Percentiles rank a stretch among this genome's conserved stretches.
phyloP scores from a whole-genome alignment of 1,140 invertebrate genomes.

The Tetramorium alpestre region DNA sequence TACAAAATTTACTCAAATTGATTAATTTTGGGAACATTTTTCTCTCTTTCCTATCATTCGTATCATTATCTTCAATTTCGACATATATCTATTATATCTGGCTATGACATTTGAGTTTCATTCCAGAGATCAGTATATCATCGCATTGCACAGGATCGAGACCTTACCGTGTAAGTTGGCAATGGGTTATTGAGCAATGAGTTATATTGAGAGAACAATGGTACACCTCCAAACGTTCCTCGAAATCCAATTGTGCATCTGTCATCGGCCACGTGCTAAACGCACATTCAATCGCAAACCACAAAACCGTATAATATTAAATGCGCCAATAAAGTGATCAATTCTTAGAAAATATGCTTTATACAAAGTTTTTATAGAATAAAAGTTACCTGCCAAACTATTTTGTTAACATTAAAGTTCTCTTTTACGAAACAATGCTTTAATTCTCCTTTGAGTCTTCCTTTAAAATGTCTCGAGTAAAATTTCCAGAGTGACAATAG shows the following conservation, averaged over 20 bases:
- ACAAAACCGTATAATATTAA: neutral
- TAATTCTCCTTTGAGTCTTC: neutral
- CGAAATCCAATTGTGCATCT: slow-evolving; percentile 49
- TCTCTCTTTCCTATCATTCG: neutral
- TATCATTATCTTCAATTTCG: slow-evolving; percentile 41
- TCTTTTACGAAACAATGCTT: neutral
- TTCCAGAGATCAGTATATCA: slow-evolving; percentile 27
- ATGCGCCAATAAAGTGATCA: neutral
- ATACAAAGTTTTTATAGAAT: neutral
- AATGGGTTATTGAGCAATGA: slow-evolving; percentile 15
- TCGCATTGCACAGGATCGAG: slow-evolving; percentile 13
- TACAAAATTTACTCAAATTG: neutral
- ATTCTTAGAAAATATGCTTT: neutral
- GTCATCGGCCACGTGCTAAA: slow-evolving; percentile 24
- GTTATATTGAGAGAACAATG: slow-evolving; percentile 35
- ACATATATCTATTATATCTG: slow-evolving; percentile 15
- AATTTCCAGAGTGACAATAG: neutral
- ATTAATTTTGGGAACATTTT: neutral
- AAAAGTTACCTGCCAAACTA: neutral
- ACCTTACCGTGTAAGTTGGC: slow-evolving; percentile 17
- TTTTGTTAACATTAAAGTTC: neutral
- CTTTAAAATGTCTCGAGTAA: neutral
- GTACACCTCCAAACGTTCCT: slow-evolving; percentile 32
- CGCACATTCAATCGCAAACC: neutral
- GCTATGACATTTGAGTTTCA: slow-evolving; percentile 32